Base-by-base conservation (phyloP, 2,113 vertebrate species). In the Larimichthys crocea region DNA sequence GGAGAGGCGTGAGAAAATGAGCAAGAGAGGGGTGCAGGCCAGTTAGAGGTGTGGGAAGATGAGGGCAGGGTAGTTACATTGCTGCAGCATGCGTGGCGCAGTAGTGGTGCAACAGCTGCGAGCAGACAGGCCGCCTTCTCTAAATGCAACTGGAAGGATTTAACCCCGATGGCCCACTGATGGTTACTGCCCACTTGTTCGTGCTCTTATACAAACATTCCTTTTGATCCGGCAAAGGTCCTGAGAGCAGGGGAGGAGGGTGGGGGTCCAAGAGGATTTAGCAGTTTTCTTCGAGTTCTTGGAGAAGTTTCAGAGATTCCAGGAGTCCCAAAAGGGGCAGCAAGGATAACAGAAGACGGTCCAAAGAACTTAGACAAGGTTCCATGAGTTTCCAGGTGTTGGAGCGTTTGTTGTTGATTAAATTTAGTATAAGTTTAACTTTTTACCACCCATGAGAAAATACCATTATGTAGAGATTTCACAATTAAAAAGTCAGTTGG, bases 121-220 rank as follows among this genome's bases (percentile, higher is more conserved):
- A 71, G 59, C 10, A 24, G 52, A 74, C 56, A 67, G 67, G 35
- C 20, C 3, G 17, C 69, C 42, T 56, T 65, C 55, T 62, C 71
- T 50, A 53, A 79, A 83, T 42, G 14, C 12, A 65, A 83, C 72
- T 79, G 61, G 73, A 76, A 71, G 65, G 66, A 76, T 83, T 83
- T 62, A 74, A 85, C 79, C 77, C 62, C 1, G 26, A 69, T 10
- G 17, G 57, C 29, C 62, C n/a, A 53, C 50, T 40, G 55, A 76
- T 26, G 68, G 69, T 61, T 46, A 31, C 83, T 64, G 70, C 63
- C 74, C 86, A 88, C 86, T 84, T 91, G 90, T 81, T 89, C 31
- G 1, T 50, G 76, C 49, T 49, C 76, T 76, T 60, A 64, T 9
- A 22, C 72, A 79, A 65, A 77, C 78, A 62, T 26, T 61, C 10